Evolutionary conservation across 2,888 invertebrate genomes (phyloP), one percentile per base, ranked within the genome.

Genomic region (Noctua pronuba): DNA sequence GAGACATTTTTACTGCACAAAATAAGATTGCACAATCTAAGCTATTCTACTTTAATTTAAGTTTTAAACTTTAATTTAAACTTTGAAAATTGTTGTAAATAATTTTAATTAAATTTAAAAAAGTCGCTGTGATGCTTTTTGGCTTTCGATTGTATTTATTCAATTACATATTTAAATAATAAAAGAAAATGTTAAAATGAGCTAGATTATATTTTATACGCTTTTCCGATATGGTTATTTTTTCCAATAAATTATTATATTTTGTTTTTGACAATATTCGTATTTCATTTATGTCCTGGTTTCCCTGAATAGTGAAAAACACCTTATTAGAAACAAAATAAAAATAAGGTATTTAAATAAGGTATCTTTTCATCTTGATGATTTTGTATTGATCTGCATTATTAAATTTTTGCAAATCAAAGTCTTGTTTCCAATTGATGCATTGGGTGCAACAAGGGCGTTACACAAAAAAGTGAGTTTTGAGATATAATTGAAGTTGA

Each of bases 161-260:
- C 80, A 86, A 82, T 71, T 74, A 77, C 80, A 77, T 85, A 84
- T 79, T 75, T 83, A 81, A 68, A 72, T 62, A 64, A 75, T 76
- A 78, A 84, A 79, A 85, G 84, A 86, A 80, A 84, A 85, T 71
- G 80, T 83, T 87, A 84, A 88, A 91, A 87, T 82, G 85, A 80
- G 91, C 92, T 92, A 92, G 89, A 88, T 87, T 86, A 79, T 89
- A 90, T 92, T 92, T 91, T 92, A 75, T 89, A 92, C 89, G 92
- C 94, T 92, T 91, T 91, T 89, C 90, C 89, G 88, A 89, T 82
- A 89, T 88, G 85, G 79, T 89, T 90, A 90, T 90, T 91, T 90
- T 91, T 92, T 92, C 88, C 90, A 95, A 94, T 95, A 94, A 95
- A 95, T 91, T 91, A 93, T 92, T 90, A 79, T 80, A 91, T 91